phyloP scores from a whole-genome alignment of 2,888 invertebrate genomes.

The Mactromeris polynyma region DNA sequence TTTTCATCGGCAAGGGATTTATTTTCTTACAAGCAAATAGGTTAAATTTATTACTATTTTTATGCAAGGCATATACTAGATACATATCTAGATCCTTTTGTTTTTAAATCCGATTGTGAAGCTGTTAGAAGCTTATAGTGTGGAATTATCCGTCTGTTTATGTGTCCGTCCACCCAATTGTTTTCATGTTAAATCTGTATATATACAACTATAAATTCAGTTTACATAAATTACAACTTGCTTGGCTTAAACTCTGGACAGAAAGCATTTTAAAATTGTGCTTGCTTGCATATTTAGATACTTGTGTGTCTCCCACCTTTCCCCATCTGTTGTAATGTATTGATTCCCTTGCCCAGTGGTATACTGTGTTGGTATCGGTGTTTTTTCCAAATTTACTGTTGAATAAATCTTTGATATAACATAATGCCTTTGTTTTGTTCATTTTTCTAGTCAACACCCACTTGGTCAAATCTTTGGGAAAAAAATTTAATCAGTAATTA shows the following conservation, averaged over 20 bases:
- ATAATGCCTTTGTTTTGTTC: no score
- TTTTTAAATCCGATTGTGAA: not conserved
- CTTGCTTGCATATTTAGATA: not conserved
- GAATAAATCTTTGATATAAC: no score
- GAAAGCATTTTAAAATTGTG: not conserved
- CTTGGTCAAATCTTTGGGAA: no score
- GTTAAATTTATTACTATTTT: not conserved
- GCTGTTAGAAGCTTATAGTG: not conserved
- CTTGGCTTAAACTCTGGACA: not conserved
- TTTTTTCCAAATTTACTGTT: no score
- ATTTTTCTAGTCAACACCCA: no score
- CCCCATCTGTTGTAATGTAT: not conserved
- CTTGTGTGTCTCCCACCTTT: not conserved
- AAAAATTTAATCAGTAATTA: no score
- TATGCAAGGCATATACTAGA: not conserved
- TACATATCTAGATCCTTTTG: not conserved
- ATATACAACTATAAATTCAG: not conserved
- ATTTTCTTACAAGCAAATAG: not conserved
- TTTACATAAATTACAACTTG: not conserved
- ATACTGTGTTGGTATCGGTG: not conserved
- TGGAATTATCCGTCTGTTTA: not conserved
- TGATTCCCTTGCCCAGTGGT: not conserved
- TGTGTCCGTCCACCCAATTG: not conserved
- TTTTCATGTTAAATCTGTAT: not conserved
- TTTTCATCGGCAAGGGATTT: constrained; percentile 2